Conservation (phyloP, 2,113 vertebrate genomes). For the Emberiza fucata region DNA sequence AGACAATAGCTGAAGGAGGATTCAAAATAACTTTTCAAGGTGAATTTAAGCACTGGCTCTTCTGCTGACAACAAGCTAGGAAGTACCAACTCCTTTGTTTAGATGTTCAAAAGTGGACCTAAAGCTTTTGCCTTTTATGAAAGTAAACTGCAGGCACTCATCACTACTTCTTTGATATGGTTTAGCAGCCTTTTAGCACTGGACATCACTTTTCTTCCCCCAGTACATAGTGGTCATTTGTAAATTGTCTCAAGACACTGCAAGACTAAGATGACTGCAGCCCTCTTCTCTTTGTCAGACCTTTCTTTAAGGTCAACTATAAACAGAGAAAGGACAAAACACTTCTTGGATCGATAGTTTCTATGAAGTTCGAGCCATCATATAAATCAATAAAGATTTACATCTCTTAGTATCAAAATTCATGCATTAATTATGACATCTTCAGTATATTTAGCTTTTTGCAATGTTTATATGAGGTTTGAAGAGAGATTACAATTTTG, state of each 20-base stretch:
- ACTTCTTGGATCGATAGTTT: background rate
- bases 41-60: background rate
- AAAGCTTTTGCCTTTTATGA: background rate
- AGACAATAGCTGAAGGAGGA: background rate
- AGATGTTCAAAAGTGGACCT: background rate
- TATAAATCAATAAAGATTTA: background rate
- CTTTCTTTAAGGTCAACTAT: background rate
- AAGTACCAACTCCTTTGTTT: background rate
- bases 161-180: background rate
- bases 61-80: background rate
- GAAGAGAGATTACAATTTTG: background rate
- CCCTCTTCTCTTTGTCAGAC: background rate
- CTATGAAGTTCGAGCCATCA: background rate
- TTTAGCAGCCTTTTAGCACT: background rate
- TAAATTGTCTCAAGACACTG: background rate
- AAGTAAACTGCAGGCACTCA: background rate
- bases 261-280: background rate
- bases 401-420: background rate
- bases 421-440: background rate
- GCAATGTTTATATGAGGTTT: background rate
- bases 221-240: fast-evolving
- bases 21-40: background rate
- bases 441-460: background rate
- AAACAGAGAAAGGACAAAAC: background rate
- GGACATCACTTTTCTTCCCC: background rate